Evolutionary conservation across 2,888 invertebrate genomes (phyloP).

Genomic region (Hypena proboscidalis): DNA sequence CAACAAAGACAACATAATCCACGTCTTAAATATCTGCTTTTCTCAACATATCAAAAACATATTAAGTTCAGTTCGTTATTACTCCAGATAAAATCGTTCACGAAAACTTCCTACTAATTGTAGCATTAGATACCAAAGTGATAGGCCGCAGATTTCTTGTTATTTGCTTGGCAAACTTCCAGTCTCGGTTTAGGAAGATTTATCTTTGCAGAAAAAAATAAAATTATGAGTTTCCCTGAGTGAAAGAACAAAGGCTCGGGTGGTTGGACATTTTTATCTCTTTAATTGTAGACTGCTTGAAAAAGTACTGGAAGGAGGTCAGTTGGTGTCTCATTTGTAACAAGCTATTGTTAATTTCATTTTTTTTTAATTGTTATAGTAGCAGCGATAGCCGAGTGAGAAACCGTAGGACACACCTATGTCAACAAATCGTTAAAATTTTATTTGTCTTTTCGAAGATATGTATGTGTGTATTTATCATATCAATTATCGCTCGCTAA

Average conservation of each 20-base stretch:
- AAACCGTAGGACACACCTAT: no score
- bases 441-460: no score
- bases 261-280: neutral
- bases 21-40: no score
- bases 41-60: neutral
- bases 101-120: constrained; percentile 2
- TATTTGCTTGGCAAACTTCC: constrained; percentile 5
- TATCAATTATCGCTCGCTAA: no score
- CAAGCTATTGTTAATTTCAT: no score
- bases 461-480: no score
- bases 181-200: neutral
- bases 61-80: constrained; percentile 1
- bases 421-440: no score
- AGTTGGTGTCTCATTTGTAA: no score
- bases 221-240: neutral
- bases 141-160: neutral
- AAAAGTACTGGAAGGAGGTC: neutral
- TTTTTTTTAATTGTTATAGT: no score
- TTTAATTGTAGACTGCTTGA: neutral
- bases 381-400: no score
- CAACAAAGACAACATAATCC: no score
- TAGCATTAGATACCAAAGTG: neutral
- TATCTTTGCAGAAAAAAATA: constrained; percentile 4
- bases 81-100: constrained; percentile 43
- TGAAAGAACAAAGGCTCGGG: neutral